Base-by-base conservation (phyloP, 2,113 vertebrate species). In the Microtus ochrogaster region DNA sequence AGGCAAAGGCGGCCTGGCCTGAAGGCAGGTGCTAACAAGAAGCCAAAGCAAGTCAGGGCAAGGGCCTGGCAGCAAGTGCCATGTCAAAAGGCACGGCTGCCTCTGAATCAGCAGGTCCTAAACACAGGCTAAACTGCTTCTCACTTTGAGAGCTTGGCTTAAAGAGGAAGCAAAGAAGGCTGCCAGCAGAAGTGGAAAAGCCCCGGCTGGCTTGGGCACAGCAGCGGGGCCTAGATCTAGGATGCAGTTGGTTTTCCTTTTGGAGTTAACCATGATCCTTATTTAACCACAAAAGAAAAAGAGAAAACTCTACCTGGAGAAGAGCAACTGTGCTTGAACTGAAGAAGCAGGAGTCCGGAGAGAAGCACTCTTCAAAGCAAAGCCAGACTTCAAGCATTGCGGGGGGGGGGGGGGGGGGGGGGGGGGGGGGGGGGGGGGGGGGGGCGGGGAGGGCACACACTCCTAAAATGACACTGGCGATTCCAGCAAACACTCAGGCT, bases 241-340 rank as follows among this genome's bases (percentile, higher is more conserved):
- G 19, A 36, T 68, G 87, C 70, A 68, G 58, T 21, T 77, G 76
- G 93, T 65, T 90, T 96, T 96, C 90, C 94, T 94, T 95, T 90
- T 72, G 74, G 63, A 72, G 92, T 91, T 95, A 97, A 94, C 77
- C 87, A 93, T 78, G 90, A 78, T 95, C 74, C 90, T 83, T 93
- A 96, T 92, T 77, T 89, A 83, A 95, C 94, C 83, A 93, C 87
- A 97, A 66, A 63, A 74, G 44, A 44, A n/a, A 39, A 30, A 52
- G 30, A 76, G 47, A 33, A 78, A 41, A 36, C 4, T 90, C 85
- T 49, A 84, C 0, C 58, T 49, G 65, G 58, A 87, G 68, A 88
- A 92, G 44, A 49, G 92, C 12, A 79, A 21, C 3, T 1, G 33
- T 86, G 87, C 58, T 58, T 92, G 73, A 84, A 92, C 93, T 47